Percentiles rank a stretch among this genome's conserved stretches.
phyloP scores from a whole-genome alignment of 2,113 vertebrate species.

The Laterallus jamaicensis region DNA sequence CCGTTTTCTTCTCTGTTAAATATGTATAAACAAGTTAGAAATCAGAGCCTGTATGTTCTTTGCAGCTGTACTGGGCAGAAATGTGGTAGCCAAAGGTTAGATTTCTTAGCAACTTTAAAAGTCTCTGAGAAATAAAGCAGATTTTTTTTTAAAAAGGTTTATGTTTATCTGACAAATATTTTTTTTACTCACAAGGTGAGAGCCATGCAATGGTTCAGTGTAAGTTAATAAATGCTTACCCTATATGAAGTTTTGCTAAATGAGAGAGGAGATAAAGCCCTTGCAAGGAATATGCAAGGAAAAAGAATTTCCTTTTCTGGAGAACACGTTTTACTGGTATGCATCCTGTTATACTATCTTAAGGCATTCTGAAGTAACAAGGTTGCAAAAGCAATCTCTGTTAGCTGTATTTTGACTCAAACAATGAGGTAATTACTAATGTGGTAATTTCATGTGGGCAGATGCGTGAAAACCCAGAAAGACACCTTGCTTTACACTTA shows the following conservation, averaged over 20 bases:
- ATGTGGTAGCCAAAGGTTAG: background rate
- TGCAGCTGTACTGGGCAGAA: background rate
- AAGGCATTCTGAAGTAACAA: background rate
- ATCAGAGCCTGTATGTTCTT: background rate
- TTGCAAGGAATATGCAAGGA: background rate
- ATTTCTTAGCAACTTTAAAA: background rate
- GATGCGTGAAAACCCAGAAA: background rate
- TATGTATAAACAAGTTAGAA: background rate
- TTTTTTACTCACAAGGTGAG: background rate
- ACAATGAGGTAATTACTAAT: background rate
- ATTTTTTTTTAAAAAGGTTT: background rate
- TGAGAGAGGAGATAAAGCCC: background rate
- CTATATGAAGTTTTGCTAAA: background rate
- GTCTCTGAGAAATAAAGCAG: background rate
- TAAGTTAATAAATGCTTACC: background rate
- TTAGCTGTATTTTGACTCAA: background rate
- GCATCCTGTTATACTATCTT: background rate
- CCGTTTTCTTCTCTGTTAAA: background rate
- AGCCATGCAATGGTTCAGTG: background rate
- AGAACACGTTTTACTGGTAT: background rate
- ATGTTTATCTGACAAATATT: background rate
- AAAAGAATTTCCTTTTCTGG: background rate
- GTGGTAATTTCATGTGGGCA: background rate
- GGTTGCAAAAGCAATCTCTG: background rate
- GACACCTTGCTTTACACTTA: background rate